Percentiles rank a stretch among this genome's conserved stretches.
phyloP scores from a whole-genome alignment of 2,888 invertebrate species.

The Drosophila fungiperda region DNA sequence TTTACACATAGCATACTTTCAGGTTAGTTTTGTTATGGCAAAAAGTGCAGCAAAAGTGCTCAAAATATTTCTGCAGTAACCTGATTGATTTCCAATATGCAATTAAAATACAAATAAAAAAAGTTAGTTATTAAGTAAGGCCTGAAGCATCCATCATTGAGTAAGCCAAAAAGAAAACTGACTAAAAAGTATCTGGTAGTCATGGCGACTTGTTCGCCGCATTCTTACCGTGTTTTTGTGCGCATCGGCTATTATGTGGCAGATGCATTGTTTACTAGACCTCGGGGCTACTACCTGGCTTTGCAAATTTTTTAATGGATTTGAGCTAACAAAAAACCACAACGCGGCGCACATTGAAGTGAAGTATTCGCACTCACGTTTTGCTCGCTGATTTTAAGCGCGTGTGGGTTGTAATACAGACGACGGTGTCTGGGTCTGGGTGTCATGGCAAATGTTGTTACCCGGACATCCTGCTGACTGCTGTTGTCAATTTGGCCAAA shows the following conservation, averaged over 20 bases:
- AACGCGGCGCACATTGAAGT: conserved; percentile 75
- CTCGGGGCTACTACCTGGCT: conserved; percentile 63
- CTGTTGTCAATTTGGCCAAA: conserved; percentile 84
- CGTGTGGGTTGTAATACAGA: conserved; percentile 47
- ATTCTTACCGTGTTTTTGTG: conserved; percentile 35
- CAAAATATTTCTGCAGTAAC: neutral
- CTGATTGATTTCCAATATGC: neutral
- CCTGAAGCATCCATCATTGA: neutral
- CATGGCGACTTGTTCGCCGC: neutral
- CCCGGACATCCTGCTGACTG: conserved; percentile 65
- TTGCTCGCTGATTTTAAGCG: conserved; percentile 59
- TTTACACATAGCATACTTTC: conserved; percentile 2
- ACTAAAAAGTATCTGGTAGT: conserved; percentile 15
- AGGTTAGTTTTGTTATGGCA: neutral
- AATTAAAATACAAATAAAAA: neutral
- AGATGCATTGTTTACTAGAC: conserved; percentile 70
- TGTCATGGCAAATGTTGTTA: conserved; percentile 68
- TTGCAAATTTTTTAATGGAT: conserved; percentile 80
- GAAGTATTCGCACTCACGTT: conserved; percentile 83
- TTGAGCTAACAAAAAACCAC: conserved; percentile 49
- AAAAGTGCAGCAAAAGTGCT: neutral
- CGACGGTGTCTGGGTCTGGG: conserved; percentile 9
- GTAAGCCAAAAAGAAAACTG: neutral
- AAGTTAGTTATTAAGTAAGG: neutral
- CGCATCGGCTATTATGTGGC: conserved; percentile 66